Percentiles rank a stretch among this genome's conserved stretches.
phyloP scores from a whole-genome alignment of 53 echinoderm and acorn worm species.

The Henricia sp. region DNA sequence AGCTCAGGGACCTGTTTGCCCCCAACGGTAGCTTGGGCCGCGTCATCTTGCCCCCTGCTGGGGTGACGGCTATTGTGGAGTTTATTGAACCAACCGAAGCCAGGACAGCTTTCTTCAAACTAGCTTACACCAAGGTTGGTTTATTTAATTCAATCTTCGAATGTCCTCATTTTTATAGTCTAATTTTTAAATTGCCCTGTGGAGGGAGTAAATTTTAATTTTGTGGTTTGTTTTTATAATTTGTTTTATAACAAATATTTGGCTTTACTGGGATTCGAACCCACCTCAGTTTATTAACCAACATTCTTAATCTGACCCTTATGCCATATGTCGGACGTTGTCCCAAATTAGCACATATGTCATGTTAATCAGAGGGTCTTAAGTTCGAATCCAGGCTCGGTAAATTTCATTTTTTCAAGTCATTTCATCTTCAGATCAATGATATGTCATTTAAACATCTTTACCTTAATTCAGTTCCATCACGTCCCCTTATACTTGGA shows the following conservation, averaged over 20 bases:
- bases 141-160: neutral
- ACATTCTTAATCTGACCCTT: too few relatives aligned
- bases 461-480: slow-evolving; percentile 85
- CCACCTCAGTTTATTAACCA: too few relatives aligned
- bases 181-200: too few relatives aligned
- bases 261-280: neutral
- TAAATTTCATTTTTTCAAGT: too few relatives aligned
- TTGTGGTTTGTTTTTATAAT: neutral
- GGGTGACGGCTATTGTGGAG: slow-evolving; percentile 91
- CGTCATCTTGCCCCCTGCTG: slow-evolving; percentile 89
- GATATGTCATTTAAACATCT: too few relatives aligned
- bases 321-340: too few relatives aligned
- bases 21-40: slow-evolving; percentile 78
- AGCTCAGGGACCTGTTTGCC: slow-evolving; percentile 80
- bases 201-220: too few relatives aligned
- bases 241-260: neutral
- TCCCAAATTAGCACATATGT: too few relatives aligned
- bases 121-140: slow-evolving; percentile 95
- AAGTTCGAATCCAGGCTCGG: too few relatives aligned
- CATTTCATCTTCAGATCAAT: too few relatives aligned
- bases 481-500: slow-evolving; percentile 98
- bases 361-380: too few relatives aligned
- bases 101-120: slow-evolving; percentile 81
- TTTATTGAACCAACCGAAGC: slow-evolving; percentile 93
- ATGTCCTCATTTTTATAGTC: too few relatives aligned